Percentiles rank a stretch among this genome's conserved stretches.
Evolutionary conservation across 2,888 invertebrate species (phyloP).

Genomic region (Drosophila mettleri): DNA sequence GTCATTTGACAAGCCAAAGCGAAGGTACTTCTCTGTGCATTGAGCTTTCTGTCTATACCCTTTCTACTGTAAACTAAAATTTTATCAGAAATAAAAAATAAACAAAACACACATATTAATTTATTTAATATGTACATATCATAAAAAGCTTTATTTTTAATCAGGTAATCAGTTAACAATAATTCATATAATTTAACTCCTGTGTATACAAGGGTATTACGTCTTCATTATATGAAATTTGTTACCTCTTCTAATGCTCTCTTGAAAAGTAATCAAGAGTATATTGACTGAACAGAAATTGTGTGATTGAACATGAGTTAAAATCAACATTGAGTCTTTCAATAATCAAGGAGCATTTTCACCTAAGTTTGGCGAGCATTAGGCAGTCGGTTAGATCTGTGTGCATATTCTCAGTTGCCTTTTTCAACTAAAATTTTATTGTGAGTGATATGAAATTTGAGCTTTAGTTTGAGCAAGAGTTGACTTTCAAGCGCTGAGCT

Average conservation of each 20-base stretch:
- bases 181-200: background rate
- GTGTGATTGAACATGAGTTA: background rate
- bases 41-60: slow-evolving; percentile 27
- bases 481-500: slow-evolving; percentile 9
- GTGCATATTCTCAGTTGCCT: background rate
- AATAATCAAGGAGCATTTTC: background rate
- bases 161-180: background rate
- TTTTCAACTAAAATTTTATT: slow-evolving; percentile 5
- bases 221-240: background rate
- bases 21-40: slow-evolving; percentile 24
- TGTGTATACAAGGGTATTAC: background rate
- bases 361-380: background rate
- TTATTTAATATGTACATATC: no score
- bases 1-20: slow-evolving; percentile 28
- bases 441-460: slow-evolving; percentile 51
- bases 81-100: background rate
- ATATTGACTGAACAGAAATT: background rate
- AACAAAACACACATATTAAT: background rate
- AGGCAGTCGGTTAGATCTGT: background rate
- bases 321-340: no score
- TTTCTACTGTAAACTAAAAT: background rate
- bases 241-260: background rate
- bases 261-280: background rate
- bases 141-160: background rate
- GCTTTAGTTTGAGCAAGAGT: slow-evolving; percentile 36